Percentiles rank a stretch among this genome's conserved stretches.
phyloP scores from a whole-genome alignment of 2,888 invertebrate species.

The Drosophila paramelanica region DNA sequence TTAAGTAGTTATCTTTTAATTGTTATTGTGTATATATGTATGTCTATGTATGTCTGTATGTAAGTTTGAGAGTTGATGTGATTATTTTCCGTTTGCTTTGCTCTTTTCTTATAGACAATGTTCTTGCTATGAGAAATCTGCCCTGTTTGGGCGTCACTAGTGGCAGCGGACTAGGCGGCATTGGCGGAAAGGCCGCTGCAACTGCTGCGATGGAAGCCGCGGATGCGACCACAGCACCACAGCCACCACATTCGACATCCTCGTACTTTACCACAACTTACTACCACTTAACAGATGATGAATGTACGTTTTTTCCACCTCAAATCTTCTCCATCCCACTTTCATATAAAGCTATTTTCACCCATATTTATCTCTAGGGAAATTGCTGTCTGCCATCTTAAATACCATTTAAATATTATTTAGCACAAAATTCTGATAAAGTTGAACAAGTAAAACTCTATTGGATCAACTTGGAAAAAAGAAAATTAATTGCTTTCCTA shows the following conservation, averaged over 20 bases:
- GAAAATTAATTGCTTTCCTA: too few relatives aligned
- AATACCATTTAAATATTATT: too few relatives aligned
- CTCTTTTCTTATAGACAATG: conserved; percentile 84
- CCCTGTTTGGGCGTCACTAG: conserved; percentile 81
- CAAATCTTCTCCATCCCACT: neutral
- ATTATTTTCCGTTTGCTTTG: conserved; percentile 53
- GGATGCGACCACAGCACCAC: conserved; percentile 74
- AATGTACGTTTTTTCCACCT: conserved; percentile 80
- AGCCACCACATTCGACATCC: conserved; percentile 81
- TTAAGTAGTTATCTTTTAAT: neutral
- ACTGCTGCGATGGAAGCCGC: conserved; percentile 77
- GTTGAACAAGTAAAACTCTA: too few relatives aligned
- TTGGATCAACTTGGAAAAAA: too few relatives aligned
- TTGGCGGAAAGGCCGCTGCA: conserved; percentile 59
- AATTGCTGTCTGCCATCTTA: neutral
- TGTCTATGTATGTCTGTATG: neutral
- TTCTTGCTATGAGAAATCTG: conserved; percentile 84
- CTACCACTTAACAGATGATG: conserved; percentile 84
- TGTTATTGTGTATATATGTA: neutral
- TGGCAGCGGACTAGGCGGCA: conserved; percentile 63
- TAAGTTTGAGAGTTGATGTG: neutral
- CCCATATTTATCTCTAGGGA: neutral
- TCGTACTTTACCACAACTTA: conserved; percentile 84
- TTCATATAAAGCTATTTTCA: neutral
- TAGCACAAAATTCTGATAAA: too few relatives aligned